Evolutionary conservation across 2,113 vertebrate species (phyloP).

Genomic region (Peucedramus taeniatus): DNA sequence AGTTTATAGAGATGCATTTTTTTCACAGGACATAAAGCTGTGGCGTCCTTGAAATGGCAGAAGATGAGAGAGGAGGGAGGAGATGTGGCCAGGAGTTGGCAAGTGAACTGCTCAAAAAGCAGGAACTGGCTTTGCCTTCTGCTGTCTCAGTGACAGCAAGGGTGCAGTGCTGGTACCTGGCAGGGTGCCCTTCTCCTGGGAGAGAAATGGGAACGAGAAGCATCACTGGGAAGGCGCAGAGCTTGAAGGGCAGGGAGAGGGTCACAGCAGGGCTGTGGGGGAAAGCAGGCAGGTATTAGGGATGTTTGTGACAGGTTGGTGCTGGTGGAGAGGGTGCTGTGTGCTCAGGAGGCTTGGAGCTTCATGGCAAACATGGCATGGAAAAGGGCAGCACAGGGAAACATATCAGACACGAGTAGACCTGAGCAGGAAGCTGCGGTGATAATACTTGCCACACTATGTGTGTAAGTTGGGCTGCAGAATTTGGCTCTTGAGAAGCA

Average conservation of each 20-base stretch:
- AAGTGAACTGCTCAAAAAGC: background rate
- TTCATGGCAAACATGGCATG: accelerated
- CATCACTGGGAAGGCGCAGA: background rate
- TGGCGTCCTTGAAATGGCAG: background rate
- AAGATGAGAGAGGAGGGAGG: background rate
- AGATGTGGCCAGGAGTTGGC: background rate
- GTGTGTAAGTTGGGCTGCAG: background rate
- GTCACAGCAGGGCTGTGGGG: background rate
- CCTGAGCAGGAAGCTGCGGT: background rate
- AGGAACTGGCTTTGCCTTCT: background rate
- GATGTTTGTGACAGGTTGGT: background rate
- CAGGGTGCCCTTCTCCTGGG: background rate
- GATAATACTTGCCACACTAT: background rate
- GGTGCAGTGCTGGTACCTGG: background rate
- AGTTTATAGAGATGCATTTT: background rate
- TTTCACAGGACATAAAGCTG: background rate
- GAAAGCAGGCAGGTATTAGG: accelerated
- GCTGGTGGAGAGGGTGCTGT: background rate
- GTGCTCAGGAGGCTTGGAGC: background rate
- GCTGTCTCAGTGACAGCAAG: background rate
- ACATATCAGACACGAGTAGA: background rate
- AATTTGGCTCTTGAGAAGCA: background rate
- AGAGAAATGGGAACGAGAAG: background rate
- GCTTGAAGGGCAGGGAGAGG: background rate
- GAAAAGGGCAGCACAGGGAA: background rate